A percentile compares a stretch with the other conserved stretches of the same genome.
phyloP scores from a whole-genome alignment of 2,113 vertebrate species.

The Hystrix brachyura region DNA sequence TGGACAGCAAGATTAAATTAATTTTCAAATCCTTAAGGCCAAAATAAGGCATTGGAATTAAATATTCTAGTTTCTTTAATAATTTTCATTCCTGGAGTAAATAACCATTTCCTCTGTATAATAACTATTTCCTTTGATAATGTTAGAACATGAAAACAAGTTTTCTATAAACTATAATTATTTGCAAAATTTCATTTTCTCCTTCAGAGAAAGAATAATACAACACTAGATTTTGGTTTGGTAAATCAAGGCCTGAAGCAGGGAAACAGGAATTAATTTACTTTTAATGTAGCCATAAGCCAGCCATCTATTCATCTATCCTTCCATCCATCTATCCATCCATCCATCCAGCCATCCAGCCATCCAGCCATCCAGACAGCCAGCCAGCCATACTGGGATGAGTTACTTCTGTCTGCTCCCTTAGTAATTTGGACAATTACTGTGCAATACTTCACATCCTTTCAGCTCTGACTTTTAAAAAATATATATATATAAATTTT shows the following conservation, averaged over 20 bases:
- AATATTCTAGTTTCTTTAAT: slow-evolving; percentile 43
- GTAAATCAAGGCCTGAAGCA: background rate
- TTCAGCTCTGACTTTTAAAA: background rate
- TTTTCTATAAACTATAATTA: slow-evolving; percentile 17
- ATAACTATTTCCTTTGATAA: background rate
- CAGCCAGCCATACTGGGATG: background rate
- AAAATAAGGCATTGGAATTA: background rate
- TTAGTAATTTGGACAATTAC: background rate
- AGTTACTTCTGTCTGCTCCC: background rate
- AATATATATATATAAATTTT: no score
- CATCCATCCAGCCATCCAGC: background rate
- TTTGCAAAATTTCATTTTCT: slow-evolving; percentile 21
- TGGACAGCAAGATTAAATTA: slow-evolving; percentile 21
- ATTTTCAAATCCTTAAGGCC: slow-evolving; percentile 11
- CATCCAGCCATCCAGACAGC: background rate
- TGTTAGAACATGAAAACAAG: background rate
- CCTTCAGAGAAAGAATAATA: background rate
- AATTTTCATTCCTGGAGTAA: background rate
- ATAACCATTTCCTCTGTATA: background rate
- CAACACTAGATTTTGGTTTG: background rate
- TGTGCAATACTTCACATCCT: background rate
- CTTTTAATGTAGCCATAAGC: background rate
- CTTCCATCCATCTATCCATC: background rate
- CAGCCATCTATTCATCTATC: background rate
- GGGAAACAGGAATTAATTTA: background rate